Evolutionary conservation across 2,113 vertebrate genomes (phyloP).

Genomic region (Montifringilla adamsi): DNA sequence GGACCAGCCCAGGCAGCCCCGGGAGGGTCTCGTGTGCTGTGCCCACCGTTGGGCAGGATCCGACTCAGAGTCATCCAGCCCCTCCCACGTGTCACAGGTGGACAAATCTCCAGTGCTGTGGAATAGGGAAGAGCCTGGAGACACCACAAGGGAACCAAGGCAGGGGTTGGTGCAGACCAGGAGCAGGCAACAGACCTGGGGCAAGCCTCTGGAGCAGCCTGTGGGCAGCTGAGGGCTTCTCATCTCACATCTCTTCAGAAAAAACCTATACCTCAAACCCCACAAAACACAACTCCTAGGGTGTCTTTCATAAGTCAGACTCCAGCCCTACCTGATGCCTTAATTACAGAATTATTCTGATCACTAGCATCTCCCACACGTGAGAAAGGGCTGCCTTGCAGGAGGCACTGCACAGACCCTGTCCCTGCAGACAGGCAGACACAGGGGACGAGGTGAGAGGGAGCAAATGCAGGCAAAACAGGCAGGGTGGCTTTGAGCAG

Average conservation of each 20-base stretch:
- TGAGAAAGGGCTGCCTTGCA: neutral
- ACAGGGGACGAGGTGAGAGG: rapidly evolving
- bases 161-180: neutral
- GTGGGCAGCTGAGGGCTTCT: neutral
- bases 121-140: neutral
- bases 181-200: neutral
- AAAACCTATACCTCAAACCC: neutral
- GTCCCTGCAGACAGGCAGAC: rapidly evolving
- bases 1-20: neutral
- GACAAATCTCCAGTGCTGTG: rapidly evolving
- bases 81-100: neutral
- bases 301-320: neutral
- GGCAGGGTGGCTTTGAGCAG: neutral
- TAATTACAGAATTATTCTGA: neutral
- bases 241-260: neutral
- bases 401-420: neutral
- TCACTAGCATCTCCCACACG: rapidly evolving
- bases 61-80: rapidly evolving
- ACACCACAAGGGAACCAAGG: neutral
- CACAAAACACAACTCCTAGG: neutral
- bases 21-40: rapidly evolving
- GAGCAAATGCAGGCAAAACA: neutral
- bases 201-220: neutral
- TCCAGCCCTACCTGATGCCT: rapidly evolving
- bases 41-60: rapidly evolving